Conservation (phyloP, 2,888 invertebrate species). For the Pollenia labialis region DNA sequence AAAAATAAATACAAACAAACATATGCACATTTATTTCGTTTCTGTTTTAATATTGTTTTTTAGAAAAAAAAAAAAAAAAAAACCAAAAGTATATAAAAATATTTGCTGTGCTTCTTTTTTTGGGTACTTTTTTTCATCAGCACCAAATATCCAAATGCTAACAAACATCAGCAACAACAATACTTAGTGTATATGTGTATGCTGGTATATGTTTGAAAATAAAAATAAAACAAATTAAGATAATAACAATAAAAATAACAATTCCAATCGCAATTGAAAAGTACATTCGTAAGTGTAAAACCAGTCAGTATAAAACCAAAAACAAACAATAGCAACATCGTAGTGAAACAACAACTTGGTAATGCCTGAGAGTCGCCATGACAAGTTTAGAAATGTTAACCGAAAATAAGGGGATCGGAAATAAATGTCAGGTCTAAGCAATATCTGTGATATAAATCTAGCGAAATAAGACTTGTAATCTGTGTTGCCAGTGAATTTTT, state of each 20-base stretch:
- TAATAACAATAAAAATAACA: slow-evolving; percentile 73
- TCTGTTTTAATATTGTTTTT: too few species aligned
- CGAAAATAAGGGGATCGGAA: too few species aligned
- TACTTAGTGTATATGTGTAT: slow-evolving; percentile 8
- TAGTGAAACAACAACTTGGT: slow-evolving; percentile 12
- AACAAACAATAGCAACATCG: slow-evolving; percentile 10
- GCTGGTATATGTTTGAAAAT: slow-evolving; percentile 44
- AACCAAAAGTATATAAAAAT: not conserved
- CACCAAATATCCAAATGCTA: slow-evolving; percentile 66
- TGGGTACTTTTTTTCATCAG: slow-evolving; percentile 37
- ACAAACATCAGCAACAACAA: slow-evolving; percentile 50
- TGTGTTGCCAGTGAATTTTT: too few species aligned
- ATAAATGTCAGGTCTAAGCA: too few species aligned
- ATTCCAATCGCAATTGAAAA: slow-evolving; percentile 69
- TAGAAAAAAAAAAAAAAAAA: too few species aligned
- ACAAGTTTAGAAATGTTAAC: not conserved
- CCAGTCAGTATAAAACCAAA: slow-evolving; percentile 58
- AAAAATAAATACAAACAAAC: slow-evolving; percentile 46
- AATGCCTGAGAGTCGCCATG: slow-evolving; percentile 43
- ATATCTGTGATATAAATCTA: too few species aligned
- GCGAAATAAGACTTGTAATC: too few species aligned
- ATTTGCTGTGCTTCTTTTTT: slow-evolving; percentile 40
- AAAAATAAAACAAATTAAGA: slow-evolving; percentile 71
- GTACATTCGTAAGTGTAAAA: slow-evolving; percentile 61
- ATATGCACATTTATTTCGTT: slow-evolving; percentile 39